These are phyloP conservation scores for Aphodius granarius DNA, from an alignment of 2,888 invertebrate genomes.

Conservation along the genomic window DNA sequence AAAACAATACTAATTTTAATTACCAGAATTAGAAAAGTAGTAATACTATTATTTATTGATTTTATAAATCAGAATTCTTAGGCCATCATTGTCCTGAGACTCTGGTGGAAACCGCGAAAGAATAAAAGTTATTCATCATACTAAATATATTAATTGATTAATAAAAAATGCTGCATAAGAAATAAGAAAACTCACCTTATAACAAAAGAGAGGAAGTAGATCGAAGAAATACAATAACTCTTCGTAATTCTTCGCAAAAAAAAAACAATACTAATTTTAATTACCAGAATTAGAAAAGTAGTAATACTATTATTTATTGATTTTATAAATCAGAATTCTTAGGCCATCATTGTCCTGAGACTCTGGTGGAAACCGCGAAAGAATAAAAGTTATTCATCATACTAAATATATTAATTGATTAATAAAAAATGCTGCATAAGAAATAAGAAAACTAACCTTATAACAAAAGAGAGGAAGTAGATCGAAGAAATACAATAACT, in stretches of 20 bases:
- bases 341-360: slow-evolving; percentile 14
- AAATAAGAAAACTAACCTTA: slow-evolving; percentile 13
- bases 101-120: slow-evolving; percentile 72
- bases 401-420: background rate
- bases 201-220: background rate
- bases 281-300: background rate
- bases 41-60: background rate
- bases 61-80: slow-evolving; percentile 35
- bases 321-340: background rate
- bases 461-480: background rate
- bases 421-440: background rate
- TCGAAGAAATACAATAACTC: background rate
- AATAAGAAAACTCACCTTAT: slow-evolving; percentile 1
- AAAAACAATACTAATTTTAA: background rate
- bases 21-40: background rate
- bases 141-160: slow-evolving; percentile 15
- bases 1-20: background rate
- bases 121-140: slow-evolving; percentile 58
- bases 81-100: slow-evolving; percentile 51
- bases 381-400: slow-evolving; percentile 12
- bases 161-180: background rate
- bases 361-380: slow-evolving; percentile 23
- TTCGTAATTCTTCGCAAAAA: background rate
- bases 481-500: background rate
- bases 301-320: background rate